Base-by-base conservation (phyloP, 2,797 vertebrate species). In the Holocentrus rufus region DNA sequence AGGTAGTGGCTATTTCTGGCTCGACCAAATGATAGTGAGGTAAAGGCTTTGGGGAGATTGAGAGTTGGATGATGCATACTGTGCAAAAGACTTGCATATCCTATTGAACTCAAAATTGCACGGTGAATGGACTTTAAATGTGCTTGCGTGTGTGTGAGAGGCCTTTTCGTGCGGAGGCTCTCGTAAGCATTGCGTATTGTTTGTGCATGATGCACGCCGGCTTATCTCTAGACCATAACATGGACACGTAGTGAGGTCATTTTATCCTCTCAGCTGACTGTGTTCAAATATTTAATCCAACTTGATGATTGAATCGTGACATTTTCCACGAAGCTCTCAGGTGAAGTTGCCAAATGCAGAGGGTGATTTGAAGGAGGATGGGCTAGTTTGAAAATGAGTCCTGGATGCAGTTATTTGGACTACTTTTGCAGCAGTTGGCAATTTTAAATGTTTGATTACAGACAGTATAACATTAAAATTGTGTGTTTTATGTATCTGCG, bases 111-210 rank as follows among this genome's bases (percentile, higher is more conserved):
- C 39, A 52, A 42, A 65, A 69, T 30, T 74, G 42, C 65, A 69
- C 52, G 69, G 69, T 56, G 3, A 76, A 52, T 75, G 75, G 39
- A 20, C 72, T n/a, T 74, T 89, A 86, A 82, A 84, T 36, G 17
- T 15, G 17, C 1, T 4, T 47, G 4, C 7, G 30, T 55, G 34
- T 56, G 52, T n/a, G 17, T 50, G 46, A 50, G 46, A 39, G 36
- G 36, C 9, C 36, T n/a, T 39, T 8, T 34, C 5, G 31, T 39
- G 8, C 36, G 11, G 36, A 39, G 6, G 36, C 36, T 39, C 9
- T 39, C 55, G n/a, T 47, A 57, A 17, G 23, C 74, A 11, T 55
- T 1, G 39, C 47, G 30, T 47, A 13, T 61, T 36, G 13, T 76
- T 70, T 65, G 59, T 71, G 23, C 30, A 3, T 70, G 54, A 61